phyloP scores from a whole-genome alignment of 2,113 vertebrate species.

The Entomyzon cyanotis region DNA sequence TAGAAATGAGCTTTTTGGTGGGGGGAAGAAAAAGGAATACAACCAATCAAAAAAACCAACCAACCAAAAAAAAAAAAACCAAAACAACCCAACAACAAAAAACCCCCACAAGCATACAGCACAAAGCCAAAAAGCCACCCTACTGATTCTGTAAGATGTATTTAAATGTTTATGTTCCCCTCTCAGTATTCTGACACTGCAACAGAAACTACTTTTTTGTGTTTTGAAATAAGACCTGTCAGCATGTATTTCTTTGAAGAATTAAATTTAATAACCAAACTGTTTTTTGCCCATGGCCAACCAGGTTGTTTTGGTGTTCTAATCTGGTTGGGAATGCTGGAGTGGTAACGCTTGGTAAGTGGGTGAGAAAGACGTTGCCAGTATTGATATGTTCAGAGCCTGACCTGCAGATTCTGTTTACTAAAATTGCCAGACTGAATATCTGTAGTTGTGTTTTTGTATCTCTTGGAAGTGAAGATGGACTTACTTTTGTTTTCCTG shows the following conservation, averaged over 20 bases:
- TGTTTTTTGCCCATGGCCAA: neutral
- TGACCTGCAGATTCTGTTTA: neutral
- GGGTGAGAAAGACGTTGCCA: neutral
- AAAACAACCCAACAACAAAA: too few relatives aligned
- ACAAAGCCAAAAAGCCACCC: rapidly evolving
- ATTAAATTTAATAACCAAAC: neutral
- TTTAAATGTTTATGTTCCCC: neutral
- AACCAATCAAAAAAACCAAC: too few relatives aligned
- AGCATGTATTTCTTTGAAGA: neutral
- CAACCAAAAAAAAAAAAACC: too few relatives aligned
- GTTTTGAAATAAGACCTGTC: neutral
- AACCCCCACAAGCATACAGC: rapidly evolving
- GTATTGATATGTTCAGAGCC: neutral
- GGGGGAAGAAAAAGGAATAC: neutral
- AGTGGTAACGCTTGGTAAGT: neutral
- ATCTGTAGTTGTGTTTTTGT: neutral
- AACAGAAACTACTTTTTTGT: neutral
- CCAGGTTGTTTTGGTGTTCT: neutral
- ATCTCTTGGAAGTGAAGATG: neutral
- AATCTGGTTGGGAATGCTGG: neutral
- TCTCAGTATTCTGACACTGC: neutral
- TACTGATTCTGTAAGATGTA: neutral
- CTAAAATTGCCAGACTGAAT: neutral
- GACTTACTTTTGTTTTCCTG: neutral
- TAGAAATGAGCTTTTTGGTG: neutral